phyloP scores from a whole-genome alignment of 2,113 vertebrate genomes.

The Sylvia atricapilla region DNA sequence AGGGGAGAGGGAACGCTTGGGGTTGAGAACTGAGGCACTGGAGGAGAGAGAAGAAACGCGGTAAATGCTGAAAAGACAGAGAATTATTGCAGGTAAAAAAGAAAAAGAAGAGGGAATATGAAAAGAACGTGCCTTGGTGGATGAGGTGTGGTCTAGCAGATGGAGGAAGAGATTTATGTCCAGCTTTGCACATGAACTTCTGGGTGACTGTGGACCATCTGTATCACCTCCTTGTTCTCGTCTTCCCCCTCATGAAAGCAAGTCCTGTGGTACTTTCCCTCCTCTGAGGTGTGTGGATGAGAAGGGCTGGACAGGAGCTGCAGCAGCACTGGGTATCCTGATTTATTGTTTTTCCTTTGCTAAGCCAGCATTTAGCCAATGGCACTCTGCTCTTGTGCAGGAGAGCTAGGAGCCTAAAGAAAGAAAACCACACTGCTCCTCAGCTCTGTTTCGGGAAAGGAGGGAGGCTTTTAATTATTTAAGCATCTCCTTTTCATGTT shows the following conservation, averaged over 20 bases:
- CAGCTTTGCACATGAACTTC: background rate
- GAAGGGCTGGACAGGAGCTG: background rate
- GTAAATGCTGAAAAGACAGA: background rate
- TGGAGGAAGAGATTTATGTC: background rate
- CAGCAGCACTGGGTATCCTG: background rate
- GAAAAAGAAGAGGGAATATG: background rate
- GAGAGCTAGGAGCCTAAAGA: constrained; percentile 11
- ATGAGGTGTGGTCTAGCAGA: background rate
- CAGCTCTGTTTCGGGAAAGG: constrained; percentile 39
- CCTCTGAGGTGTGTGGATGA: background rate
- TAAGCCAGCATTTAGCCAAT: constrained; percentile 45
- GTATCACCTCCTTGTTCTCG: background rate
- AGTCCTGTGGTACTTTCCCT: background rate
- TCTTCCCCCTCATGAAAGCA: background rate
- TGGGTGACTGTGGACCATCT: background rate
- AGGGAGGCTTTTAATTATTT: constrained; percentile 64
- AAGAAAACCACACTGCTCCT: background rate
- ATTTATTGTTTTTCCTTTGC: constrained; percentile 46
- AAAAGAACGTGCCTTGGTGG: background rate
- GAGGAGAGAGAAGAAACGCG: background rate
- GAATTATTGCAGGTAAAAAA: background rate
- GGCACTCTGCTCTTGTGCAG: background rate
- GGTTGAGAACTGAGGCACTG: background rate
- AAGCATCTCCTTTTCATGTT: constrained; percentile 64
- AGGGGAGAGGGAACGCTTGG: background rate